Conservation (phyloP, 2,888 invertebrate genomes). For the Marronus borbonicus region DNA sequence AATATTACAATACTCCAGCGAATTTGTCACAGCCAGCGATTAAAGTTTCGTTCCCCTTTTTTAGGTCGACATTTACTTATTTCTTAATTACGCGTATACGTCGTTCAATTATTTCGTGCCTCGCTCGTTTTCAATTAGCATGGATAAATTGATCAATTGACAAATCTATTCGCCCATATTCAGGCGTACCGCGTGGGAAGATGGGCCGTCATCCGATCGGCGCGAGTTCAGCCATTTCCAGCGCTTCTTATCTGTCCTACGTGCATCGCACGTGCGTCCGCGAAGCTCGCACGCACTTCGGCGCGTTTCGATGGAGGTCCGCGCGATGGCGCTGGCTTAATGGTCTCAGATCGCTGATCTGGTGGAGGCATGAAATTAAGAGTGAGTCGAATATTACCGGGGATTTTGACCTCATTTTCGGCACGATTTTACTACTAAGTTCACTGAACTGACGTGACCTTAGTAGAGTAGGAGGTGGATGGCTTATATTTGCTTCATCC, state of each 20-base stretch:
- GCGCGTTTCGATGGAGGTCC: conserved; percentile 21
- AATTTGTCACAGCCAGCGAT: not conserved
- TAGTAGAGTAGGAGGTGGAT: conserved; percentile 58
- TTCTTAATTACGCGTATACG: not conserved
- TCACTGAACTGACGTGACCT: conserved; percentile 61
- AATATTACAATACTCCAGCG: no score
- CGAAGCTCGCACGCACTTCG: conserved; percentile 5
- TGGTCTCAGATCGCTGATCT: conserved; percentile 4
- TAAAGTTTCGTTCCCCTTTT: conserved; percentile 10
- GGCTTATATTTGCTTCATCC: conserved; percentile 31
- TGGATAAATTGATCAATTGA: conserved; percentile 32
- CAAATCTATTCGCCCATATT: conserved; percentile 15
- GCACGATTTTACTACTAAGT: conserved; percentile 54
- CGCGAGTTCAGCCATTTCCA: not conserved
- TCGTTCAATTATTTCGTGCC: conserved; percentile 9
- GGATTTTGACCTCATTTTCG: conserved; percentile 56
- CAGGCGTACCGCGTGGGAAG: conserved; percentile 23
- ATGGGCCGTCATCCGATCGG: not conserved
- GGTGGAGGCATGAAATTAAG: conserved; percentile 52
- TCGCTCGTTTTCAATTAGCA: conserved; percentile 12
- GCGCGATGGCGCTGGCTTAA: conserved; percentile 26
- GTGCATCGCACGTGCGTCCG: conserved; percentile 27
- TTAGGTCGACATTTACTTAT: conserved; percentile 14
- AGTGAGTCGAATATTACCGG: conserved; percentile 55
- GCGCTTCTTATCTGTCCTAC: conserved; percentile 2